Evolutionary conservation across 2,113 vertebrate species (phyloP), one percentile per base, ranked within the genome.

Genomic region (Pangasianodon gigas): DNA sequence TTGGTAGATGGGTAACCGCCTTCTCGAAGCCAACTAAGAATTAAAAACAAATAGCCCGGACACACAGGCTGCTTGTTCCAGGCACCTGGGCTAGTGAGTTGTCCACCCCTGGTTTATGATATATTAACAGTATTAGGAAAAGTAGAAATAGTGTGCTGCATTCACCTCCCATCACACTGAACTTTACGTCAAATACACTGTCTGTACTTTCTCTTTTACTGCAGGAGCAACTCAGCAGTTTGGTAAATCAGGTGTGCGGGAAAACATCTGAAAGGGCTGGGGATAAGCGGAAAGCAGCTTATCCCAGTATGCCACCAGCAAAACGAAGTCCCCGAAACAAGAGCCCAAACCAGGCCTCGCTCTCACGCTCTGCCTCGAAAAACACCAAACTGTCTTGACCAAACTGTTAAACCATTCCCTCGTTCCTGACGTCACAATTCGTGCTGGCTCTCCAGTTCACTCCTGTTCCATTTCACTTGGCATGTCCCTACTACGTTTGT

Each of bases 261-360:
- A 97, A 97, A 93, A 96, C 95, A 86, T 94, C 95, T 89, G 95
- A 95, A 90, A 97, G 96, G 93, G 96, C 81, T 94, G 85, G 88
- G 24, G 95, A 94, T 95, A 95, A 96, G 90, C 96, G 96, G 94
- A 97, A 96, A 95, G 96, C 95, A 93, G 95, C 95, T 93, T 74
- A 44, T 44, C 52, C 89, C 87, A 94, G 94, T 93, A 83, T 96
- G 93, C 95, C 96, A 89, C 95, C 97, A 95, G 96, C 96, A 95
- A 97, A 97, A 96, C 96, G 97, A 94, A 96, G 97, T 92, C 97
- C 97, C 94, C 95, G 97, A n/a, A 97, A 97, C 95, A 96, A 96
- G 95, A 96, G 96, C 0, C 96, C 96, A 0, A 95, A 96, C 79
- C 96, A 96, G 84, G 96, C 97, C 79, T 95, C 96, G 74, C 95